Evolutionary conservation across 2,888 invertebrate species (phyloP), one percentile per base, ranked within the genome.

Genomic region (Polydrusus tereticollis): DNA sequence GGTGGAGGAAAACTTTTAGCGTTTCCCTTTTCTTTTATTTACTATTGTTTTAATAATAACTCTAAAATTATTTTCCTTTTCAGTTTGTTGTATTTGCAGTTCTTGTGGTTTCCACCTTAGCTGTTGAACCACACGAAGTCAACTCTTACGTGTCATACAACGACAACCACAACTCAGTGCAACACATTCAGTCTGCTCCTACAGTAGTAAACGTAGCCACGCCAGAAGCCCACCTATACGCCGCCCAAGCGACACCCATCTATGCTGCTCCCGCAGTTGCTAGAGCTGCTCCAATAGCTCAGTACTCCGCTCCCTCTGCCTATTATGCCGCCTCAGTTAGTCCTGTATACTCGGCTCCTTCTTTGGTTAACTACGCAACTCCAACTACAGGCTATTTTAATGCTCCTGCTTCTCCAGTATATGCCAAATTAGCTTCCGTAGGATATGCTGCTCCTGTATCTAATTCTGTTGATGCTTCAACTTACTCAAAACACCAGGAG

Each of bases 31-130:
- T n/a, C n/a, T n/a, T n/a, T n/a, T n/a, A n/a, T n/a, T n/a, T n/a
- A n/a, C n/a, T n/a, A n/a, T n/a, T n/a, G n/a, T n/a, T n/a, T n/a
- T 33, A 10, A 6, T 33, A 33, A 33, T 33, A 12, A n/a, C 8
- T 1, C 5, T 38, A 38, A 16, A 16, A 5, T 16, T 41, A n/a
- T 36, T 41, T 41, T 16, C 3, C 21, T 16, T 76, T 75, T 50
- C 62, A 79, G 86, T 72, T 83, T 69, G 66, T 84, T 62, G 77
- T 82, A 65, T 43, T 85, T 47, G 71, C 83, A 78, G 82, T 83
- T 70, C 73, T 83, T 69, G 85, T 68, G 80, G 85, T 72, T 77
- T 84, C 87, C 50, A 83, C 86, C 26, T 86, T 67, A 58, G 77
- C 75, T 23, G 20, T 68, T 21, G 74, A 76, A 12, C 67, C 75